phyloP scores from a whole-genome alignment of 2,113 vertebrate species.

The Chionodraco myersi region DNA sequence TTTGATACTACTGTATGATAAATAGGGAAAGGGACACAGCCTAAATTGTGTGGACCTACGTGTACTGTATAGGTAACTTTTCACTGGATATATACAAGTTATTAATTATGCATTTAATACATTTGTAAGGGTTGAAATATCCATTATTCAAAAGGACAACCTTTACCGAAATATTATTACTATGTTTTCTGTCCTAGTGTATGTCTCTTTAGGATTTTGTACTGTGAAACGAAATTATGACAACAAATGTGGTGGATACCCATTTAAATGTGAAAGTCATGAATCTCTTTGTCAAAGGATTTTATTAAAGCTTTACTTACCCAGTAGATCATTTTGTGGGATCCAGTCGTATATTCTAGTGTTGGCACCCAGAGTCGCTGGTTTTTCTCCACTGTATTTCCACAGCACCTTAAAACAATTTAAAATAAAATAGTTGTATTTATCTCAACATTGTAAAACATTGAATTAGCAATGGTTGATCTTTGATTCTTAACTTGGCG shows the following conservation, averaged over 20 bases:
- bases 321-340: slow-evolving; percentile 91
- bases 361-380: slow-evolving; percentile 85
- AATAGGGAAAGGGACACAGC: background rate
- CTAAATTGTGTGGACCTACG: background rate
- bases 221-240: background rate
- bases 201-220: background rate
- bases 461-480: background rate
- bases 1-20: too few relatives aligned
- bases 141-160: background rate
- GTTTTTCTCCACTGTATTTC: slow-evolving; percentile 87
- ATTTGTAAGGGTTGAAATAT: background rate
- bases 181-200: slow-evolving; percentile 14
- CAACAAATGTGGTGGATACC: too few relatives aligned
- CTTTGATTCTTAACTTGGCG: background rate
- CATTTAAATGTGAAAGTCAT: background rate
- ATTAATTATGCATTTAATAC: background rate
- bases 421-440: background rate
- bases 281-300: background rate
- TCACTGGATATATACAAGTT: background rate
- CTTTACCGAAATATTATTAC: background rate
- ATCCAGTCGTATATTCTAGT: slow-evolving; percentile 88
- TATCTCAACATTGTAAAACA: background rate
- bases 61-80: background rate
- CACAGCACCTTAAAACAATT: slow-evolving; percentile 86
- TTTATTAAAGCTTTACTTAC: slow-evolving; percentile 68